phyloP scores from a whole-genome alignment of 1,140 invertebrate species.

The Nebria ingens region DNA sequence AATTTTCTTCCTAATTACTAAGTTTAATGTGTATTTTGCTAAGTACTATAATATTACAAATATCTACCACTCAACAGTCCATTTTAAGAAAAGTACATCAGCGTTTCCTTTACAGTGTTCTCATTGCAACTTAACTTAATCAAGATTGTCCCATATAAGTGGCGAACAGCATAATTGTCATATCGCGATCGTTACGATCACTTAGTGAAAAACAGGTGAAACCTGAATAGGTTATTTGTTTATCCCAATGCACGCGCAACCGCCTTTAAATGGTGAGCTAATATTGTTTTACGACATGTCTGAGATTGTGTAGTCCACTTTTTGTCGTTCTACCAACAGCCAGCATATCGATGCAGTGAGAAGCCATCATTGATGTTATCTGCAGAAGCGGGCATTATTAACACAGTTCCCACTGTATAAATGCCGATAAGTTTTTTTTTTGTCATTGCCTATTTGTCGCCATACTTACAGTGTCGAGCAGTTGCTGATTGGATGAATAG shows the following conservation, averaged over 20 bases:
- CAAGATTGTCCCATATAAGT: too few relatives aligned
- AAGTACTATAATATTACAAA: too few relatives aligned
- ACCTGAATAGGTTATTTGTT: background rate
- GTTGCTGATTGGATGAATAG: background rate
- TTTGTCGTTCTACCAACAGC: background rate
- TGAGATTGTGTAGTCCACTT: background rate
- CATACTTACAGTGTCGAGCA: background rate
- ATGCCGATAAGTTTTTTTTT: background rate
- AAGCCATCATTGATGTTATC: background rate
- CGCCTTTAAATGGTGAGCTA: background rate
- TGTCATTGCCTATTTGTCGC: too few relatives aligned
- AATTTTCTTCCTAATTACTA: too few relatives aligned
- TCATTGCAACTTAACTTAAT: too few relatives aligned
- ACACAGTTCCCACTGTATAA: background rate
- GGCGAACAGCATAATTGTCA: too few relatives aligned
- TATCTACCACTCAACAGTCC: too few relatives aligned
- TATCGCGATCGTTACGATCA: too few relatives aligned
- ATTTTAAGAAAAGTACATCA: too few relatives aligned
- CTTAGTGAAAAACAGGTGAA: background rate
- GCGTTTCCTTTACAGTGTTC: too few relatives aligned
- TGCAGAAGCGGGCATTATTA: conserved; percentile 2
- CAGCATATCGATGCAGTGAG: background rate
- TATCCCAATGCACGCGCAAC: background rate
- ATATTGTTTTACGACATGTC: background rate
- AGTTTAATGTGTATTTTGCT: too few relatives aligned